Evolutionary conservation across 2,797 vertebrate species (phyloP), one percentile per base, ranked within the genome.

Genomic region (Channallabes apus): DNA sequence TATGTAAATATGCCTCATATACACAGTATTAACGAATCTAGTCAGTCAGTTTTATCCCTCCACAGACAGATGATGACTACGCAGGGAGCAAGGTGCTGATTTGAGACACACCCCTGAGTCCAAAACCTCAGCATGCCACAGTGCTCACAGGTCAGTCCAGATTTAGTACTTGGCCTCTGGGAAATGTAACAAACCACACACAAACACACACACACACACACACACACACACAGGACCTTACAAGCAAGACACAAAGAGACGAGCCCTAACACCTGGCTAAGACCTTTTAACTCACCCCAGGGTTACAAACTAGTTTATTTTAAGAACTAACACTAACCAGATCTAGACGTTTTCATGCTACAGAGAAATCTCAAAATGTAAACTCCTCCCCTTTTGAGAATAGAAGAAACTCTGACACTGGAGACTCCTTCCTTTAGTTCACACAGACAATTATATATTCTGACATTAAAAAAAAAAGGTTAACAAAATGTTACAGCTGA

Each of bases 121-220:
- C 3, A 29, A 80, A 80, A 35, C 1, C 54, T 59, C 67, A 68
- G 46, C 61, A 82, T 77, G 69, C 29, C n/a, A 24, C 18, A 67
- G 82, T 35, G 20, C 54, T 73, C 76, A 20, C 69, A 86, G 68
- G 46, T 86, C 86, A 27, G 46, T 73, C 79, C 73, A 84, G 64
- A 90, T 85, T 86, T 88, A 89, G 88, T 80, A 5, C 82, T 58
- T 79, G 84, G 80, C 80, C 86, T 88, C 79, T 18, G 69, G 27
- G 84, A 86, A 4, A 89, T 89, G 89, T 51, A 84, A 81, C 54
- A 62, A 32, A 69, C 80, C n/a, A 51, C 65, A 54, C n/a, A n/a
- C n/a, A n/a, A n/a, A 61, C 59, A 61, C 4, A 61, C 59, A 18
- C 4, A 7, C 56, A 58, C 15, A 58, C 56, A 58, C 58, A 59